These are phyloP conservation scores for Tetragonula clypearis DNA, from an alignment of 1,140 invertebrate species.

Conservation along the genomic window DNA sequence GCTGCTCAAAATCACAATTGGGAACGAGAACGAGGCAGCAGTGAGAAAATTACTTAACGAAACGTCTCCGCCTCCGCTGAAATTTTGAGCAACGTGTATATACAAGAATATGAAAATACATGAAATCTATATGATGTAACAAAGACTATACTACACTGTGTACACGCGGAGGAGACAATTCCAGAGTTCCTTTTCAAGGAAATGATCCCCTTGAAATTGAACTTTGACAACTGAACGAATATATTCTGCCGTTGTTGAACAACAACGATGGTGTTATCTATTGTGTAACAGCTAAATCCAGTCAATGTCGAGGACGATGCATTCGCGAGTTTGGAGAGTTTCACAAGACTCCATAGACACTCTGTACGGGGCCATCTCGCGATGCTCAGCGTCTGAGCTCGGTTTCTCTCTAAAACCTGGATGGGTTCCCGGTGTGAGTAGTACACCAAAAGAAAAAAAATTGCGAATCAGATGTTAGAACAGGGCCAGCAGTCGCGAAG, in stretches of 20 bases:
- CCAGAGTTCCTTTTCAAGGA: too few relatives aligned
- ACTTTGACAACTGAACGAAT: neutral
- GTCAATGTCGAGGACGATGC: too few relatives aligned
- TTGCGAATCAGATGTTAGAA: too few relatives aligned
- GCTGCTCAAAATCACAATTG: neutral
- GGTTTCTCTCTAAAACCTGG: neutral
- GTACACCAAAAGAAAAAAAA: neutral
- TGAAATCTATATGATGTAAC: too few relatives aligned
- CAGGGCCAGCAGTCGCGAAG: neutral
- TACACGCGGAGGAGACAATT: neutral
- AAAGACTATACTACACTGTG: too few relatives aligned
- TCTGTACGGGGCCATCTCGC: neutral
- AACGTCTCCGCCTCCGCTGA: neutral
- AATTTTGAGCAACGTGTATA: neutral
- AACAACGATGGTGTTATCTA: neutral
- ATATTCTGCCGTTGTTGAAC: neutral
- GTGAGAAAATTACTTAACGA: too few relatives aligned
- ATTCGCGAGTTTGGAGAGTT: neutral
- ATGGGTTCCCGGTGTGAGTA: neutral
- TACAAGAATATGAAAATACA: too few relatives aligned
- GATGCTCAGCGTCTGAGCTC: neutral
- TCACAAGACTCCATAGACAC: neutral
- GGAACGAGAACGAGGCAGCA: neutral
- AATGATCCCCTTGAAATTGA: neutral
- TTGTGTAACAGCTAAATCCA: neutral